Evolutionary conservation across 2,888 invertebrate genomes (phyloP), one percentile per base, ranked within the genome.

Genomic region (Nowickia ferox): DNA sequence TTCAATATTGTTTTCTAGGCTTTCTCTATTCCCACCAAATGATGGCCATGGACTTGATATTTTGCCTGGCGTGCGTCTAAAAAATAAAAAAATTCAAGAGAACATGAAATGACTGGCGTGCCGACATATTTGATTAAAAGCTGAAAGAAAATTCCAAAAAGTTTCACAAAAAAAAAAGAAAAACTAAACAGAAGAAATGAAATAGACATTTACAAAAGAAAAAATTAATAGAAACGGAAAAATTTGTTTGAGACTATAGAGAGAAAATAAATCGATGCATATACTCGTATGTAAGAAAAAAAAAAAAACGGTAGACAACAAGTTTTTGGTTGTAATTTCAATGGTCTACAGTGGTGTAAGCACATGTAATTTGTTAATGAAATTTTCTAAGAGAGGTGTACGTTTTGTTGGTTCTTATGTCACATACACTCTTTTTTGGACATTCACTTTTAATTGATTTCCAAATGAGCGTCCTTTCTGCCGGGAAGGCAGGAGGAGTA

Each of bases 11-110:
- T 22, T 42, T 51, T 42, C 22, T 69, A 53, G 2, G 57, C 19
- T 68, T 46, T 48, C 38, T 6, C 17, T 44, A 71, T 42, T 44
- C 15, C 19, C 15, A 2, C 59, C 10, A 77, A 15, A 44, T 22
- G 42, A 66, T 81, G 84, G 55, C 76, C 57, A 72, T 80, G 77
- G 40, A 59, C 80, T 80, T 84, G 84, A 57, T 76, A 80, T 76
- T 65, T 15, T 53, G 57, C 15, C 30, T 84, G 76, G 42, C 71
- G 46, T 72, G 71, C 30, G 66, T 72, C 40, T 19, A 76, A 55
- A 61, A 71, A 59, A 57, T 44, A 68, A 55, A 57, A 59, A 77
- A 19, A 22, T 51, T 38, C 10, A 55, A 55, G n/a, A 17, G 13
- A 57, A 74, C 11, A 13, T 48, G 10, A 71, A 63, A 53, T 63